A percentile compares a stretch with the other conserved stretches of the same genome.
Evolutionary conservation across 23 tunicate species (phyloP).

Genomic region (Clavelina lepadiformis): DNA sequence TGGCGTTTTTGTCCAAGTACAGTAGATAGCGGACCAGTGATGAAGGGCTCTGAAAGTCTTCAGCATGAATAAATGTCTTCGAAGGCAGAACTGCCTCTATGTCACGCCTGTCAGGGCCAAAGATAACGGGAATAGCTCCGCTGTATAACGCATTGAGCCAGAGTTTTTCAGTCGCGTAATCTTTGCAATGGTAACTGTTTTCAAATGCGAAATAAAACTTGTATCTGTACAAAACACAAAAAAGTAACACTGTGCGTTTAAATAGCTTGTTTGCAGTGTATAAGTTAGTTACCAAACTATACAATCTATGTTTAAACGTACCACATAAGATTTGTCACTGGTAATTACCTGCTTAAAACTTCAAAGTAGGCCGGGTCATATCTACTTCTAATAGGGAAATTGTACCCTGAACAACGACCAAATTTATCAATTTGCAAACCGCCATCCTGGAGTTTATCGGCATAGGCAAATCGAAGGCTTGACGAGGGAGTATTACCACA

Average conservation of each 20-base stretch:
- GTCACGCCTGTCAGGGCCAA: slow-evolving; percentile 9
- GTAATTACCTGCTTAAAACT: slow-evolving; percentile 10
- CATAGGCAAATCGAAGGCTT: neutral
- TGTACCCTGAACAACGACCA: slow-evolving; percentile 3
- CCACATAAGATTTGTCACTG: too few relatives aligned
- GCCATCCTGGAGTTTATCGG: neutral
- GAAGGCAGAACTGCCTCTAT: slow-evolving; percentile 8
- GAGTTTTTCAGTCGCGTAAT: slow-evolving; percentile 9
- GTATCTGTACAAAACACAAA: slow-evolving; percentile 1
- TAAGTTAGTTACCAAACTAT: too few relatives aligned
- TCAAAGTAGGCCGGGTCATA: slow-evolving; percentile 18
- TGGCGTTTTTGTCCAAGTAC: slow-evolving; percentile 11
- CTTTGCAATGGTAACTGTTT: slow-evolving; percentile 20
- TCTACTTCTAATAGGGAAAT: neutral
- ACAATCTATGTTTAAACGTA: too few relatives aligned
- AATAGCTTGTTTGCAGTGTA: neutral
- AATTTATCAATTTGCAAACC: slow-evolving; percentile 20
- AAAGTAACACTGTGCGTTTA: neutral
- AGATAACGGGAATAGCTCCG: slow-evolving; percentile 14
- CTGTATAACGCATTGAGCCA: slow-evolving; percentile 20
- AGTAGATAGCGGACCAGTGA: neutral
- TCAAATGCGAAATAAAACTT: slow-evolving; percentile 17
- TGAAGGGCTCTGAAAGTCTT: neutral
- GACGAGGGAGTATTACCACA: slow-evolving; percentile 3
- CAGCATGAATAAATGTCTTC: slow-evolving; percentile 13